A percentile compares a stretch with the other conserved stretches of the same genome.
Evolutionary conservation across 2,888 invertebrate species (phyloP).

Genomic region (Malacosoma neustria): DNA sequence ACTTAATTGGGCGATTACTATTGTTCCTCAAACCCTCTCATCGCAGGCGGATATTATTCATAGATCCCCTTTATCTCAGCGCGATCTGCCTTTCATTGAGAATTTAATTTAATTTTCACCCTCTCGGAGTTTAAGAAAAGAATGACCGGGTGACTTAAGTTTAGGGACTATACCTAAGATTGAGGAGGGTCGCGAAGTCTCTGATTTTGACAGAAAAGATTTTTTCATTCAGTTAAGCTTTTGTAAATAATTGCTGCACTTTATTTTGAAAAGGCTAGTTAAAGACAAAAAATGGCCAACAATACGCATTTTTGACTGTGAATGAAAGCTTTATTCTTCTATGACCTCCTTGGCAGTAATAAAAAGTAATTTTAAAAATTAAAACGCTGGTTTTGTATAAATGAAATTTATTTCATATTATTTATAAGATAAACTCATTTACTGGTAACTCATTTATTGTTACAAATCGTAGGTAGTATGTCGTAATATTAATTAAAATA

Average conservation of each 20-base stretch:
- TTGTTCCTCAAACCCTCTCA: slow-evolving; percentile 55
- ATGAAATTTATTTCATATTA: too few relatives aligned
- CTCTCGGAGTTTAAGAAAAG: slow-evolving; percentile 59
- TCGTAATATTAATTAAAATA: too few relatives aligned
- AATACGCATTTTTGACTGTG: too few relatives aligned
- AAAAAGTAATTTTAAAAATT: too few relatives aligned
- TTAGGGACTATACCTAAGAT: slow-evolving; percentile 37
- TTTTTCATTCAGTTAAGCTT: slow-evolving; percentile 1
- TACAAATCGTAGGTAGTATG: too few relatives aligned
- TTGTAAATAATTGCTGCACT: background rate
- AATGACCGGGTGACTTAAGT: slow-evolving; percentile 62
- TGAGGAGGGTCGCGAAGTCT: slow-evolving; percentile 36
- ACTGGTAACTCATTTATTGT: too few relatives aligned
- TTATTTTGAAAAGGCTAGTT: background rate
- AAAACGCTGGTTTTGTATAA: too few relatives aligned
- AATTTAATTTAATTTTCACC: slow-evolving; percentile 74
- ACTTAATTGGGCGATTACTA: slow-evolving; percentile 72
- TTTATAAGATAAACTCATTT: too few relatives aligned
- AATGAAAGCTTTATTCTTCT: too few relatives aligned
- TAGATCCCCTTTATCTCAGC: slow-evolving; percentile 60
- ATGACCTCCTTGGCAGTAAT: too few relatives aligned
- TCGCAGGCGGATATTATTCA: slow-evolving; percentile 61
- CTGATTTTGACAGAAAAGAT: slow-evolving; percentile 20
- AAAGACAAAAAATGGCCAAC: background rate
- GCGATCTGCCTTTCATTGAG: slow-evolving; percentile 62